Evolutionary conservation across 2,888 invertebrate species (phyloP).

Genomic region (Catocala sponsa): DNA sequence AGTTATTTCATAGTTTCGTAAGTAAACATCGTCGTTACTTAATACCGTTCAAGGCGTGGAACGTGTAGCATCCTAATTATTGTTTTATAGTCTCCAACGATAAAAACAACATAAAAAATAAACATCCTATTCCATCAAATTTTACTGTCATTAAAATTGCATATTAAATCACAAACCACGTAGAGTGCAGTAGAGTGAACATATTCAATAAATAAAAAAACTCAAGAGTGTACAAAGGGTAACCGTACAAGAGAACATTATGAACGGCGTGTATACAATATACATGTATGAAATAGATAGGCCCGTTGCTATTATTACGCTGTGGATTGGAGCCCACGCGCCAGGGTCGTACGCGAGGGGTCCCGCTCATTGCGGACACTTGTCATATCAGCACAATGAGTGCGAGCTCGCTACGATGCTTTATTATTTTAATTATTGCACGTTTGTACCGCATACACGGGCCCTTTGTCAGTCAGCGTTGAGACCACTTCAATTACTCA

Average conservation of each 20-base stretch:
- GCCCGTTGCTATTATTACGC: conserved; percentile 40
- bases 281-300: conserved; percentile 35
- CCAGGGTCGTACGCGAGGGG: conserved; percentile 55
- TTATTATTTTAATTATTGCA: conserved; percentile 88
- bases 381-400: conserved; percentile 85
- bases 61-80: conserved; percentile 1
- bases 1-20: too few relatives aligned
- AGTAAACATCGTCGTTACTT: too few relatives aligned
- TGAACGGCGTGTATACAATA: neutral
- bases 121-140: neutral
- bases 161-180: conserved; percentile 1
- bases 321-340: conserved; percentile 14
- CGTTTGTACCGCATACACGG: conserved; percentile 70
- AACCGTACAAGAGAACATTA: too few relatives aligned
- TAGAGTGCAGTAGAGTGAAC: neutral
- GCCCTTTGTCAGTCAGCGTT: conserved; percentile 78
- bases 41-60: neutral
- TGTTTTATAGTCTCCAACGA: neutral
- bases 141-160: conserved; percentile 1
- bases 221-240: too few relatives aligned
- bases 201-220: too few relatives aligned
- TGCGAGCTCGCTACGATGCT: conserved; percentile 70
- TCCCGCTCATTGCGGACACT: conserved; percentile 84
- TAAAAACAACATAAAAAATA: neutral
- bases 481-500: conserved; percentile 70